Conservation (phyloP, 2,797 vertebrate species). For the Schizopygopsis malacanthus region DNA sequence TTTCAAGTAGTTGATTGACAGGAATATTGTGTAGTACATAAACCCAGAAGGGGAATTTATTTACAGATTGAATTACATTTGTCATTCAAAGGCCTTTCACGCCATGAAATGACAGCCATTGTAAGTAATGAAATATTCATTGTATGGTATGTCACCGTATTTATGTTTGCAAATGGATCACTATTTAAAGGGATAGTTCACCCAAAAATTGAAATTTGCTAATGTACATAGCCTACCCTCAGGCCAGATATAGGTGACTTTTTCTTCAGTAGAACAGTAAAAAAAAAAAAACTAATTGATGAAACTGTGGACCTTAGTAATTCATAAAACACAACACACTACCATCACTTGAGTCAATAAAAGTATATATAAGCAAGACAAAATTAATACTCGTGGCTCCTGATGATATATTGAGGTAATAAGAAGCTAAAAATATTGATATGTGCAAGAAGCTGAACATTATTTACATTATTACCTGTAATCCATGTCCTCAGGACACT, state of each 20-base stretch:
- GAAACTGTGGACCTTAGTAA: background rate
- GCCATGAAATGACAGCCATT: background rate
- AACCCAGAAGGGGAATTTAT: constrained; percentile 5
- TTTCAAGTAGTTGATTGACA: constrained; percentile 22
- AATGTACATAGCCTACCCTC: background rate
- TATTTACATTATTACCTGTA: too few relatives aligned
- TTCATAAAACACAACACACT: background rate
- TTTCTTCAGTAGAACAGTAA: background rate
- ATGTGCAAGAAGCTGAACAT: too few relatives aligned
- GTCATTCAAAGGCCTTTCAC: constrained; percentile 15
- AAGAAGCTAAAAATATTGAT: too few relatives aligned
- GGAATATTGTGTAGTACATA: constrained; percentile 1
- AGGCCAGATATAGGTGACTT: background rate
- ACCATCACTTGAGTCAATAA: background rate
- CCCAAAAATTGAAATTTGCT: background rate
- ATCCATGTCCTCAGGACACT: too few relatives aligned
- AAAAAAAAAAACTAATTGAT: background rate
- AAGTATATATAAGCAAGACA: background rate
- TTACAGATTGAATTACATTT: constrained; percentile 25
- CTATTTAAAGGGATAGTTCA: background rate
- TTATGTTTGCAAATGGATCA: constrained; percentile 1
- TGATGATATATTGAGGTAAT: background rate
- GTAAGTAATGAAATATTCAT: constrained; percentile 10
- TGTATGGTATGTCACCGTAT: background rate
- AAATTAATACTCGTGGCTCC: background rate